These are phyloP conservation scores for Bubo blakistoni DNA, from an alignment of 2,113 vertebrate genomes.

Conservation along the genomic window DNA sequence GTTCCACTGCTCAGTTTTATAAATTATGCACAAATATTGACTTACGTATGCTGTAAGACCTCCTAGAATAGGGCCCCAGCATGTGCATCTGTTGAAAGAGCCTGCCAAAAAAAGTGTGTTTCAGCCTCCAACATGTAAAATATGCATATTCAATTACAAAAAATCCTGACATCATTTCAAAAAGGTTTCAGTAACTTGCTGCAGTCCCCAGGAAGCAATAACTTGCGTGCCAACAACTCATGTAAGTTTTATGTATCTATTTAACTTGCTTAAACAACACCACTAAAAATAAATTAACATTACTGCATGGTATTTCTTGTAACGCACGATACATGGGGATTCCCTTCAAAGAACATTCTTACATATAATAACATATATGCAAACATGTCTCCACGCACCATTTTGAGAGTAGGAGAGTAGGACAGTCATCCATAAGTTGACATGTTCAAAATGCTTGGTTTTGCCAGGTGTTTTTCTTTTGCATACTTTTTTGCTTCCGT, in stretches of 20 bases:
- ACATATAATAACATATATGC: not conserved
- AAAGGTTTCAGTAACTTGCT: constrained; percentile 36
- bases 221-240: constrained; percentile 21
- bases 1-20: constrained; percentile 20
- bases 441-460: not conserved
- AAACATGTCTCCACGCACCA: not conserved
- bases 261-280: not conserved
- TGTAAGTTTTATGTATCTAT: constrained; percentile 7
- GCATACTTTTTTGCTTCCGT: not conserved
- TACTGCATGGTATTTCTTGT: not conserved
- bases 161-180: constrained; percentile 58
- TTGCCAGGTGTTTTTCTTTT: constrained; percentile 61
- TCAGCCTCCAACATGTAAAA: constrained; percentile 47
- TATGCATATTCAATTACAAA: constrained; percentile 59
- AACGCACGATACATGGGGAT: not conserved
- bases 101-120: constrained; percentile 52
- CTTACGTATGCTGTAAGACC: constrained; percentile 28
- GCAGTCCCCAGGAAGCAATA: not conserved
- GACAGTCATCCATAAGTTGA: not conserved
- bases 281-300: constrained; percentile 17
- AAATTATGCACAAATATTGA: constrained; percentile 63
- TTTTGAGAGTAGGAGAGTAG: not conserved
- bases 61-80: constrained; percentile 24
- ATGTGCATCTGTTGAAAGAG: constrained; percentile 34
- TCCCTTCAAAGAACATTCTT: not conserved